Evolutionary conservation across 2,113 vertebrate genomes (phyloP).

Genomic region (Rattus rattus): DNA sequence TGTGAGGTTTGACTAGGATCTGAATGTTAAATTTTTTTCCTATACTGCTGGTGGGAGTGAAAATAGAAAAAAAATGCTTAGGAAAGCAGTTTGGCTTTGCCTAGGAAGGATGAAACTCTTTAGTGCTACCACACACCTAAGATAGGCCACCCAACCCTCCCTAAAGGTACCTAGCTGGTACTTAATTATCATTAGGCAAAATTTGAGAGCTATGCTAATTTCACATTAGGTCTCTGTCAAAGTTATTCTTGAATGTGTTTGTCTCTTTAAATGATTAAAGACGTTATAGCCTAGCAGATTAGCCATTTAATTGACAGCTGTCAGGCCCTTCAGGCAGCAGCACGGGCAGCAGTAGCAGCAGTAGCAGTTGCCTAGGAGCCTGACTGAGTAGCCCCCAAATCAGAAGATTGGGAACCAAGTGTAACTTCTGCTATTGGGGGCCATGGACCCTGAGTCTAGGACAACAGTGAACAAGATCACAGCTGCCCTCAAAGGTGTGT

Average conservation of each 20-base stretch:
- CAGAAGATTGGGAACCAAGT: background rate
- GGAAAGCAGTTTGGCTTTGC: background rate
- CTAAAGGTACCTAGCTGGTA: background rate
- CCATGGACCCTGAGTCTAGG: background rate
- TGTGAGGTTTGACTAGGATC: background rate
- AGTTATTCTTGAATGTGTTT: background rate
- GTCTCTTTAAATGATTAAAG: background rate
- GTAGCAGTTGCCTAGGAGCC: background rate
- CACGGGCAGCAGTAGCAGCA: too few species aligned
- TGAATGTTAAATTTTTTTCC: background rate
- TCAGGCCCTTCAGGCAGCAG: background rate
- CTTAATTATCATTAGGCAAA: background rate
- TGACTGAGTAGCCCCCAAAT: background rate
- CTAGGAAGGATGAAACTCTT: background rate
- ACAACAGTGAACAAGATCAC: background rate
- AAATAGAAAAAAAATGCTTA: conserved; percentile 7
- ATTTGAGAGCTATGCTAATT: background rate
- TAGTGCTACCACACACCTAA: background rate
- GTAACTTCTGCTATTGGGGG: background rate
- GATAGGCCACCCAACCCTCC: background rate
- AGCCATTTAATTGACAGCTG: background rate
- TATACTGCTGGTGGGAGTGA: background rate
- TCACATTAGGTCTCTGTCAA: background rate
- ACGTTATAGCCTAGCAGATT: background rate
- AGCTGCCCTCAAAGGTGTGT: background rate